phyloP scores from a whole-genome alignment of 2,797 vertebrate genomes.

The Pseudopleuronectes americanus region DNA sequence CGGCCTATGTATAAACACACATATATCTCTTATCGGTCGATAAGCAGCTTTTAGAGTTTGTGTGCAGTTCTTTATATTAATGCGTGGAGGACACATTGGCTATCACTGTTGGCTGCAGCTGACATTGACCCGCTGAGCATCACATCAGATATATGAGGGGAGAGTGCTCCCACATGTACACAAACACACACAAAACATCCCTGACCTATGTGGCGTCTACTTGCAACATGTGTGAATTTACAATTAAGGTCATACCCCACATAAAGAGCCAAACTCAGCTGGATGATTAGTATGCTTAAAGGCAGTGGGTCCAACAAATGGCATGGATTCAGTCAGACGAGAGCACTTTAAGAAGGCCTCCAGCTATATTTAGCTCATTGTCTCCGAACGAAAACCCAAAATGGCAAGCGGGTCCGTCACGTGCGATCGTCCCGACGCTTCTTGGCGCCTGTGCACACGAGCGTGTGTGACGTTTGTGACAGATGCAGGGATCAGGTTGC shows the following conservation, averaged over 20 bases:
- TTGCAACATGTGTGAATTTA: not conserved
- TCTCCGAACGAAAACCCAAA: slow-evolving; percentile 50
- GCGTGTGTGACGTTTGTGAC: slow-evolving; percentile 54
- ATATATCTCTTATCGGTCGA: slow-evolving; percentile 6
- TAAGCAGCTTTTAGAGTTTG: slow-evolving; percentile 46
- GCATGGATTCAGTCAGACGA: slow-evolving; percentile 39
- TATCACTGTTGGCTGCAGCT: slow-evolving; percentile 7
- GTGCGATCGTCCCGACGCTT: slow-evolving; percentile 44
- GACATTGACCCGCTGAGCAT: slow-evolving; percentile 19
- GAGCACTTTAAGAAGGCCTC: slow-evolving; percentile 14
- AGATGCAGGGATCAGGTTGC: slow-evolving; percentile 57
- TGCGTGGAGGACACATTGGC: slow-evolving; percentile 4
- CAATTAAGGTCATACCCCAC: not conserved
- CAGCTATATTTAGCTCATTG: slow-evolving; percentile 2
- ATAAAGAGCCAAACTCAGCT: slow-evolving; percentile 9
- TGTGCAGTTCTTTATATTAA: slow-evolving; percentile 44
- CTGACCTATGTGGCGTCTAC: slow-evolving; percentile 40
- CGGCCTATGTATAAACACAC: not conserved
- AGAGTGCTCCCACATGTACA: slow-evolving; percentile 6
- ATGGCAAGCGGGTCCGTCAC: slow-evolving; percentile 60
- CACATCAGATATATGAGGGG: slow-evolving; percentile 34
- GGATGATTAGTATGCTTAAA: slow-evolving; percentile 31
- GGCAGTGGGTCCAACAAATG: slow-evolving; percentile 34
- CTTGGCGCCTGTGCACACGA: slow-evolving; percentile 6
- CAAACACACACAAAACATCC: slow-evolving; percentile 3